A percentile compares a stretch with the other conserved stretches of the same genome.
phyloP scores from a whole-genome alignment of 2,113 vertebrate species.

The Anhinga rufa region DNA sequence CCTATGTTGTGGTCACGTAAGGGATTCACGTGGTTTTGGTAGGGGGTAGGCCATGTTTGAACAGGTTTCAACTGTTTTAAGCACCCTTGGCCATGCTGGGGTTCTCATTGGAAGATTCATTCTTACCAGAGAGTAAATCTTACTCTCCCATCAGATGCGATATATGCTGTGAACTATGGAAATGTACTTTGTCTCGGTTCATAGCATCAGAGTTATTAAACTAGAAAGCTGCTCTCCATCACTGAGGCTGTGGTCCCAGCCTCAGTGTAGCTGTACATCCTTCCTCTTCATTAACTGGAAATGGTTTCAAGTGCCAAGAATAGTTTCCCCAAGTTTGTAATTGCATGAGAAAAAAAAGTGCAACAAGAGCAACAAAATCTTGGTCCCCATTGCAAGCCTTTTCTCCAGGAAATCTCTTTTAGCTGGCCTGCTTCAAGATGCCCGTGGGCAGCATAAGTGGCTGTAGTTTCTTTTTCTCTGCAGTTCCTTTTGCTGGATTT shows the following conservation, averaged over 20 bases:
- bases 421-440: not conserved
- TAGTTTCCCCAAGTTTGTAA: not conserved
- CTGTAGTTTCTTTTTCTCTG: not conserved
- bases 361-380: not conserved
- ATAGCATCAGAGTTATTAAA: not conserved
- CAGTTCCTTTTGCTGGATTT: not conserved
- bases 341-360: not conserved
- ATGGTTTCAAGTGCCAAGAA: not conserved
- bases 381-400: not conserved
- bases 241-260: not conserved
- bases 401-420: not conserved
- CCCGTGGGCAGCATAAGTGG: rapidly evolving
- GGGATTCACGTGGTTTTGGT: not conserved
- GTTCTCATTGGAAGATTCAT: not conserved
- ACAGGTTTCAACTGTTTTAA: not conserved
- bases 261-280: not conserved
- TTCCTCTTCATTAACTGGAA: not conserved
- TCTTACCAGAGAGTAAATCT: not conserved
- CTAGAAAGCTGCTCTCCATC: not conserved
- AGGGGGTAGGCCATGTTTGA: not conserved
- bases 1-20: not conserved
- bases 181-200: not conserved
- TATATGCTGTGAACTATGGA: not conserved
- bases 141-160: not conserved
- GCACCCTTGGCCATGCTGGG: not conserved